These are phyloP conservation scores for Habropoda laboriosa DNA, from an alignment of 1,140 invertebrate genomes.

Conservation along the genomic window DNA sequence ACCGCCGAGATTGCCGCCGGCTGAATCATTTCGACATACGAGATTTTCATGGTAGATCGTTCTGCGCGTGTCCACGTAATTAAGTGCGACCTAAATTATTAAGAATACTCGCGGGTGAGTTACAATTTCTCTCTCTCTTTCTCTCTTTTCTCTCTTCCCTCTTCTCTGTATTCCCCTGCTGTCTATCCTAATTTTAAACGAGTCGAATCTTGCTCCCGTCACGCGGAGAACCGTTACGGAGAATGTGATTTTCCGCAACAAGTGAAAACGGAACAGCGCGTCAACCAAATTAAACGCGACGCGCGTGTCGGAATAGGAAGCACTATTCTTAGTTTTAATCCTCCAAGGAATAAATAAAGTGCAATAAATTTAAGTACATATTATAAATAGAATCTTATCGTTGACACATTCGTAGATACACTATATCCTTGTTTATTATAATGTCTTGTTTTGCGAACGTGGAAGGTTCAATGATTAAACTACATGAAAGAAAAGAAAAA, in stretches of 20 bases:
- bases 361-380: conserved; percentile 13
- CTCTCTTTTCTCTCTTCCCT: not conserved
- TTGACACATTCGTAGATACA: not conserved
- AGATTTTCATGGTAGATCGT: conserved; percentile 65
- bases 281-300: not conserved
- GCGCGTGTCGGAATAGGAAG: not conserved
- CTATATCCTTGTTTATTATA: not conserved
- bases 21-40: conserved; percentile 56
- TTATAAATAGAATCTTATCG: conserved; percentile 20
- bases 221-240: not conserved
- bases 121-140: conserved; percentile 40
- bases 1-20: conserved; percentile 57
- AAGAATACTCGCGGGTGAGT: conserved; percentile 54
- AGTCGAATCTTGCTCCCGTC: not conserved
- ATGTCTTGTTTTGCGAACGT: not conserved
- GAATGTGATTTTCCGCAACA: not conserved
- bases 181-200: not conserved
- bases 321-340: not conserved
- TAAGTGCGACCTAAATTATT: conserved; percentile 56
- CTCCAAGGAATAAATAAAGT: not conserved
- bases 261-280: not conserved
- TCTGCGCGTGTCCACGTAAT: conserved; percentile 51
- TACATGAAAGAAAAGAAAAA: not conserved
- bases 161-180: not conserved
- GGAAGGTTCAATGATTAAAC: not conserved